phyloP scores from a whole-genome alignment of 2,113 vertebrate species.

The Ictalurus furcatus region DNA sequence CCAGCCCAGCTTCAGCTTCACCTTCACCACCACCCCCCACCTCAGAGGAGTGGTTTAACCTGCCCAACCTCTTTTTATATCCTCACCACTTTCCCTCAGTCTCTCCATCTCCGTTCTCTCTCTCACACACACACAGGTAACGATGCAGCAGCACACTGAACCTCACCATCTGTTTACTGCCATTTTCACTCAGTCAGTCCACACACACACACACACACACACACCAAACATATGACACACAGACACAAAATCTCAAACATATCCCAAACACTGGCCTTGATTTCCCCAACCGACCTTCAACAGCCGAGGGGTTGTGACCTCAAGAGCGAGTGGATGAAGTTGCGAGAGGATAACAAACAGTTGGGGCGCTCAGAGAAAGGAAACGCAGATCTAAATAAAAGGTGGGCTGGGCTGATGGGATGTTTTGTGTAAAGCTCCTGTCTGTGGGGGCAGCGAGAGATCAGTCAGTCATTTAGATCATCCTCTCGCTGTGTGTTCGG shows the following conservation, averaged over 20 bases:
- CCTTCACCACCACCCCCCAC: neutral
- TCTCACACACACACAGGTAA: conserved; percentile 40
- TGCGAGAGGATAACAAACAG: neutral
- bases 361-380: conserved; percentile 23
- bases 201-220: conserved; percentile 22
- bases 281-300: neutral
- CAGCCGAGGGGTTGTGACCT: conserved; percentile 9
- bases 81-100: neutral
- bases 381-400: conserved; percentile 1
- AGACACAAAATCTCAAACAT: conserved; percentile 24
- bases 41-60: conserved; percentile 9
- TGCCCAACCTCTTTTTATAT: neutral
- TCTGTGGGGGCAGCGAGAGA: conserved; percentile 15
- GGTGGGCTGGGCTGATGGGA: neutral
- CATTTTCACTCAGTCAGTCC: conserved; percentile 59
- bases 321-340: neutral
- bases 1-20: conserved; percentile 16
- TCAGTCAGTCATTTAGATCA: conserved; percentile 38
- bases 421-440: neutral
- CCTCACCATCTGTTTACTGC: conserved; percentile 65
- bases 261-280: neutral
- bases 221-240: conserved; percentile 35
- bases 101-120: conserved; percentile 33
- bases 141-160: conserved; percentile 51
- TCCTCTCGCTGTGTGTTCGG: neutral